These are phyloP conservation scores for Anableps anableps DNA, from an alignment of 2,797 vertebrate species.

Conservation along the genomic window DNA sequence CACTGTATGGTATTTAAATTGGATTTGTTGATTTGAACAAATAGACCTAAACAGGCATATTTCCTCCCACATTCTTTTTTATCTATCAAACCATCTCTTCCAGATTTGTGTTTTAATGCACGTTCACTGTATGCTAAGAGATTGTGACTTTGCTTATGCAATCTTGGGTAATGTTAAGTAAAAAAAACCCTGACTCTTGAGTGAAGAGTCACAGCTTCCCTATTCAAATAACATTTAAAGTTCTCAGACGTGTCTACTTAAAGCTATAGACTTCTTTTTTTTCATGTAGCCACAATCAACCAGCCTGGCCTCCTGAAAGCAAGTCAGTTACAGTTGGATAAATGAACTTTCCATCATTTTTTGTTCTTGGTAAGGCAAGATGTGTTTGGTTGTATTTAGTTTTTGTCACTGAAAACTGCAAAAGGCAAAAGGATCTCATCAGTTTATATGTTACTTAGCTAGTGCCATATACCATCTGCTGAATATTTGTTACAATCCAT, in stretches of 20 bases:
- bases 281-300: conserved; percentile 31
- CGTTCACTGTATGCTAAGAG: neutral
- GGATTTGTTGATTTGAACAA: neutral
- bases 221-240: conserved; percentile 55
- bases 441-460: conserved; percentile 4
- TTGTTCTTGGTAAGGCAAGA: conserved; percentile 2
- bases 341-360: conserved; percentile 14
- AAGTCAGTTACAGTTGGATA: conserved; percentile 1
- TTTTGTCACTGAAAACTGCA: neutral
- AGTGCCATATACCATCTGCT: conserved; percentile 22
- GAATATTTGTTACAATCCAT: neutral
- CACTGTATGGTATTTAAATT: neutral
- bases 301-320: conserved; percentile 27
- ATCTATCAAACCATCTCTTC: neutral
- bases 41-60: neutral
- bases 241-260: conserved; percentile 44
- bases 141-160: neutral
- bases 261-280: conserved; percentile 19
- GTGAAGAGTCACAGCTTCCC: conserved; percentile 16
- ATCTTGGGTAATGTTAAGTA: conserved; percentile 13
- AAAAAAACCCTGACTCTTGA: conserved; percentile 1
- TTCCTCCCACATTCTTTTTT: neutral
- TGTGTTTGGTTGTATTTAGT: conserved; percentile 3
- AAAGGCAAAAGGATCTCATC: neutral
- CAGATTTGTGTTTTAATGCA: neutral